These are phyloP conservation scores for Macquaria ambigua DNA, from an alignment of 2,113 vertebrate genomes.

Conservation along the genomic window DNA sequence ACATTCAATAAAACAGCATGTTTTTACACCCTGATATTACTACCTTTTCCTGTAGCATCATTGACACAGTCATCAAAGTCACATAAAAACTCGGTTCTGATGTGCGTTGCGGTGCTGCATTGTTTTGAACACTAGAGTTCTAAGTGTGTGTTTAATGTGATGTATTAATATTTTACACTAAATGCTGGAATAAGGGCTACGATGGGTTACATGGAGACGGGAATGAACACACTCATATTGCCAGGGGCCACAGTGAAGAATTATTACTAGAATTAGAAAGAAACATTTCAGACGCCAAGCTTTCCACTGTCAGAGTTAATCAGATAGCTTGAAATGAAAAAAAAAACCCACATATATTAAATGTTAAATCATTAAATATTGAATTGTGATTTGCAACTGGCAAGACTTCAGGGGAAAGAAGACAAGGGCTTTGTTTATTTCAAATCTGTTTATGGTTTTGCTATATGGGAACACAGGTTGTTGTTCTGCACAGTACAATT, in stretches of 20 bases:
- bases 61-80: conserved; percentile 1
- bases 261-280: not conserved
- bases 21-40: conserved; percentile 30
- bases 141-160: conserved; percentile 37
- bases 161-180: conserved; percentile 9
- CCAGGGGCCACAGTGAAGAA: conserved; percentile 3
- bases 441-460: conserved; percentile 22
- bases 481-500: conserved; percentile 45
- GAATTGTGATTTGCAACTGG: conserved; percentile 13
- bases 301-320: conserved; percentile 28
- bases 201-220: not conserved
- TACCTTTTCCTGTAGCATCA: conserved; percentile 2
- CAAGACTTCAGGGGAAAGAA: not conserved
- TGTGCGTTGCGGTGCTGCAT: not conserved
- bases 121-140: not conserved
- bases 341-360: not conserved
- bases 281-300: not conserved
- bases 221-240: not conserved
- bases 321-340: conserved; percentile 7
- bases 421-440: conserved; percentile 27
- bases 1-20: conserved; percentile 17
- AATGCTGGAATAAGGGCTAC: not conserved
- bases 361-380: conserved; percentile 28
- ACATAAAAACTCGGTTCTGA: conserved; percentile 15
- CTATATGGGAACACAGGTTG: conserved; percentile 17